Evolutionary conservation across 2,797 vertebrate genomes (phyloP).

Genomic region (Macropus fuliginosus): DNA sequence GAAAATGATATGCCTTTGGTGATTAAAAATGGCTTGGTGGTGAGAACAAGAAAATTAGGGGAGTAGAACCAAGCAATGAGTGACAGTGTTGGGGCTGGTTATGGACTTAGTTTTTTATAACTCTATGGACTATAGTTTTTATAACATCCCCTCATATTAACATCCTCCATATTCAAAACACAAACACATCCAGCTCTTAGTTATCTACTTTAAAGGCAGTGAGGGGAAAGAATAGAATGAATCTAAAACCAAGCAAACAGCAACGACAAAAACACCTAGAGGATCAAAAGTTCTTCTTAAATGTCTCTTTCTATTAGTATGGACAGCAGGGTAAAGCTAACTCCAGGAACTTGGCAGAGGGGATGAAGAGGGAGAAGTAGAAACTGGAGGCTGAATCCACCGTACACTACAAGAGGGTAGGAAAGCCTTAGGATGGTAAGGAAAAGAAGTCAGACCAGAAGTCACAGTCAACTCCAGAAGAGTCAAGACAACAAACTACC

Average conservation of each 20-base stretch:
- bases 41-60: neutral
- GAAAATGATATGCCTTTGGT: neutral
- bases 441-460: neutral
- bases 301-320: neutral
- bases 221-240: neutral
- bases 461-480: conserved; percentile 11
- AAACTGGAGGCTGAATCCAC: neutral
- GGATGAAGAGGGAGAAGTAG: neutral
- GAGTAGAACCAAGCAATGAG: neutral
- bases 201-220: neutral
- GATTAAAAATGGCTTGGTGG: neutral
- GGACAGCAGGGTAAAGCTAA: neutral
- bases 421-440: neutral
- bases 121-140: neutral
- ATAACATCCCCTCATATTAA: neutral
- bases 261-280: neutral
- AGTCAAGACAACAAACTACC: conserved; percentile 7
- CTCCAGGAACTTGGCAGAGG: neutral
- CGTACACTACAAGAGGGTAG: neutral
- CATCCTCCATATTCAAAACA: neutral
- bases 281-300: neutral
- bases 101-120: neutral
- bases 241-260: neutral
- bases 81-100: neutral
- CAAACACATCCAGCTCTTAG: neutral